Conservation (phyloP, 2,113 vertebrate species). For the Cochlearius cochlearius region DNA sequence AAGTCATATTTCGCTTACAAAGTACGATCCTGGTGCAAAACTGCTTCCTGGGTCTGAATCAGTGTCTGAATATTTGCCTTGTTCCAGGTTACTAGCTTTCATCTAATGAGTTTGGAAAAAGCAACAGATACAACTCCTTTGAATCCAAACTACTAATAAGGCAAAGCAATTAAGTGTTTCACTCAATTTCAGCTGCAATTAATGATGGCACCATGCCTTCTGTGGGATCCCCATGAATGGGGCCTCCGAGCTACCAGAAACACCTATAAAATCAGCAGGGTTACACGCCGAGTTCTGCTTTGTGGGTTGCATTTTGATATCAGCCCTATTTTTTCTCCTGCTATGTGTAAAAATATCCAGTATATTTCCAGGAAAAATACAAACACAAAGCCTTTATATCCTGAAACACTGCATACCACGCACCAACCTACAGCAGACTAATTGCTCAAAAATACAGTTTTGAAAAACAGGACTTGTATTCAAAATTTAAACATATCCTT, state of each 20-base stretch:
- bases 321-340: neutral
- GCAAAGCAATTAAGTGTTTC: neutral
- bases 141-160: neutral
- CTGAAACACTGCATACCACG: accelerated
- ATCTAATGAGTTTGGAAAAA: neutral
- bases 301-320: neutral
- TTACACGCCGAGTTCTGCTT: neutral
- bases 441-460: neutral
- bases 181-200: neutral
- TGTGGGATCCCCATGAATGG: neutral
- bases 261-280: neutral
- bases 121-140: neutral
- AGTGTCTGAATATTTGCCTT: neutral
- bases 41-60: neutral
- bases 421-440: neutral
- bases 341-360: neutral
- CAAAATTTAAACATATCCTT: neutral
- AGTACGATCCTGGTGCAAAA: neutral
- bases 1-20: neutral
- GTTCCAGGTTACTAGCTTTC: neutral
- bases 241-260: neutral
- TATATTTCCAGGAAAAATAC: neutral
- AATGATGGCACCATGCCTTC: neutral
- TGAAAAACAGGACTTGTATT: neutral
- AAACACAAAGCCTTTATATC: neutral